These are phyloP conservation scores for Chaenodraco wilsoni DNA, from an alignment of 2,797 vertebrate genomes.

Conservation along the genomic window DNA sequence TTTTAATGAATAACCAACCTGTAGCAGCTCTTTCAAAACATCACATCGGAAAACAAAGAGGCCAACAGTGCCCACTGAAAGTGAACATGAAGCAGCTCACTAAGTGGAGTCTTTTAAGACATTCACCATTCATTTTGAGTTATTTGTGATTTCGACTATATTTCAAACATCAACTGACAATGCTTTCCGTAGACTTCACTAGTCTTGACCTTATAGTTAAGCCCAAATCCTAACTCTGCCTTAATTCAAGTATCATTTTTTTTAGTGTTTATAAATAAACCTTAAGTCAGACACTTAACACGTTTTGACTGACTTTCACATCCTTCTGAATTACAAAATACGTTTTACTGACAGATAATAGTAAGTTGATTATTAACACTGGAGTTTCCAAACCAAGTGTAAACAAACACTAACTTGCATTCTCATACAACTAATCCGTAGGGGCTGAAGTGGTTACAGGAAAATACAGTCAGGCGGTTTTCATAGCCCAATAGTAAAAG, in stretches of 20 bases:
- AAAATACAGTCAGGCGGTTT: constrained; percentile 7
- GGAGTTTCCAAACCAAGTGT: constrained; percentile 52
- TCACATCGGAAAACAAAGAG: not conserved
- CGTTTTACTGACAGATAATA: constrained; percentile 16
- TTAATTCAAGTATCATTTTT: not conserved
- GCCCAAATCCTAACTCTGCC: not conserved
- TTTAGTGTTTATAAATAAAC: not conserved
- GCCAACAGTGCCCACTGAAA: not conserved
- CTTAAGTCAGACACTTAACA: not conserved
- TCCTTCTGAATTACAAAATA: constrained; percentile 20
- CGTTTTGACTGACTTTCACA: constrained; percentile 34
- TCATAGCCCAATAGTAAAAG: not conserved
- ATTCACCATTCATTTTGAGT: not conserved
- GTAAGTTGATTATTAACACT: constrained; percentile 8
- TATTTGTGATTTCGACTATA: not conserved
- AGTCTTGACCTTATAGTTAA: not conserved
- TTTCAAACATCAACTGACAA: not conserved
- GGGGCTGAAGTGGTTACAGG: constrained; percentile 8
- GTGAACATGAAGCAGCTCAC: not conserved
- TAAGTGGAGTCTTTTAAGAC: not conserved
- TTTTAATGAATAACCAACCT: constrained; percentile 14
- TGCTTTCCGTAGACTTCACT: not conserved
- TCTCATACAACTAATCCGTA: not conserved
- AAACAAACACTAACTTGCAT: not conserved
- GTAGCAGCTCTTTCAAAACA: constrained; percentile 1